Evolutionary conservation across 2,797 vertebrate species (phyloP), one percentile per base, ranked within the genome.

Genomic region (Graptemys geographica): DNA sequence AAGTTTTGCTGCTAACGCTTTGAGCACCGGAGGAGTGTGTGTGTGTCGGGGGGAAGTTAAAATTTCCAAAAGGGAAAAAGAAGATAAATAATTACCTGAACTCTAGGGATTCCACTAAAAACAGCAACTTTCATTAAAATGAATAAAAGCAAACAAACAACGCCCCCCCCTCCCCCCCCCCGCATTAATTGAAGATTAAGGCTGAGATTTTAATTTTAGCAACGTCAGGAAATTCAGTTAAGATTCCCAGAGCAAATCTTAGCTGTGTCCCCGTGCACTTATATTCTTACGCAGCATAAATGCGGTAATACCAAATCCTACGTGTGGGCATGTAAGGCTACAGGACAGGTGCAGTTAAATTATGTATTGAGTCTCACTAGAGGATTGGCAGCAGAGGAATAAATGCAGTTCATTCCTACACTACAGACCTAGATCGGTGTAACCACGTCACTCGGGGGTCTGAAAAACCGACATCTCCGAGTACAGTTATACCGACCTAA

Each of bases 51-150:
- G 7, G 2, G 31, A 19, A 7, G 89, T 93, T 88, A 78, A 88
- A 83, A 79, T 62, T 89, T 93, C 69, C 91, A 81, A 47, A 87
- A 86, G 88, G 41, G 65, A 85, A 81, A 81, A 92, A 8, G 33
- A 96, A 92, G 85, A 72, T 78, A 93, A 89, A 72, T 80, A 93
- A 89, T 83, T 80, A 19, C 28, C 23, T 86, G 76, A 80, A 16
- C 62, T 89, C 47, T 57, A 78, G 83, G 92, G 83, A 88, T 84
- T 62, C 56, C 62, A 23, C 1, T 72, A 4, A 53, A 92, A 53
- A 89, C 87, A 88, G 69, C 91, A 49, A 55, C 53, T 83, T 83
- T 69, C 7, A 31, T 65, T 92, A 8, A 85, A 94, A 84, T 85
- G 52, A 49, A 33, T 86, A 81, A 91, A 49, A 53, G 28, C 55